phyloP scores from a whole-genome alignment of 2,113 vertebrate genomes.

The Varanus komodoensis region DNA sequence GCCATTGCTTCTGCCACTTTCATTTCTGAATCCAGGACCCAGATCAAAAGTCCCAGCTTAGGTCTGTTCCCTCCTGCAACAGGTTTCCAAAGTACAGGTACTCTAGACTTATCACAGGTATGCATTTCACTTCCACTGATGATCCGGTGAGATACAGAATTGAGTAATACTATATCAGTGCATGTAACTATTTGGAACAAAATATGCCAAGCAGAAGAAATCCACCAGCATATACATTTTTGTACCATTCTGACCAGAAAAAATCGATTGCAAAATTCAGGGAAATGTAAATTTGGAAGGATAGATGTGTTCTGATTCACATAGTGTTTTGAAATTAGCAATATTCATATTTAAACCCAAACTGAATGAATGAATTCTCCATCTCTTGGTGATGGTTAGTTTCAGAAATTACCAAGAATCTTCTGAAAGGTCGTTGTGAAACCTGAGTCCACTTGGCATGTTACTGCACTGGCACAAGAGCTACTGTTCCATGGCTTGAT shows the following conservation, averaged over 20 bases:
- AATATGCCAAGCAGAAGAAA: not conserved
- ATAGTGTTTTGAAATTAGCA: not conserved
- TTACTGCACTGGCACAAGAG: not conserved
- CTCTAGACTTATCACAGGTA: not conserved
- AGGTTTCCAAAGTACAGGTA: not conserved
- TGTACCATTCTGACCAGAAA: no score
- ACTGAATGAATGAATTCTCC: no score
- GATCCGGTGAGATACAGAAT: not conserved
- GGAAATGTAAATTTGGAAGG: no score
- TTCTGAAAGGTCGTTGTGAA: not conserved
- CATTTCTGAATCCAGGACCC: not conserved
- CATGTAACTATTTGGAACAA: not conserved
- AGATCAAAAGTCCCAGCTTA: not conserved
- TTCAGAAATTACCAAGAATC: not conserved
- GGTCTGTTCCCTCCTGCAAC: no score
- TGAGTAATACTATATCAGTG: not conserved
- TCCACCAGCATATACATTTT: no score
- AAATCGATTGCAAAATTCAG: no score
- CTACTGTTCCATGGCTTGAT: not conserved
- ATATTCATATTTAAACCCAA: not conserved
- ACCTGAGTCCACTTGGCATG: not conserved
- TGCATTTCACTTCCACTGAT: not conserved
- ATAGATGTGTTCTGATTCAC: no score
- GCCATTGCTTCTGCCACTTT: not conserved
- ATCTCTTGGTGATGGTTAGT: not conserved